These are phyloP conservation scores for Rhinogobio ventralis DNA, from an alignment of 2,797 vertebrate species.

Conservation along the genomic window DNA sequence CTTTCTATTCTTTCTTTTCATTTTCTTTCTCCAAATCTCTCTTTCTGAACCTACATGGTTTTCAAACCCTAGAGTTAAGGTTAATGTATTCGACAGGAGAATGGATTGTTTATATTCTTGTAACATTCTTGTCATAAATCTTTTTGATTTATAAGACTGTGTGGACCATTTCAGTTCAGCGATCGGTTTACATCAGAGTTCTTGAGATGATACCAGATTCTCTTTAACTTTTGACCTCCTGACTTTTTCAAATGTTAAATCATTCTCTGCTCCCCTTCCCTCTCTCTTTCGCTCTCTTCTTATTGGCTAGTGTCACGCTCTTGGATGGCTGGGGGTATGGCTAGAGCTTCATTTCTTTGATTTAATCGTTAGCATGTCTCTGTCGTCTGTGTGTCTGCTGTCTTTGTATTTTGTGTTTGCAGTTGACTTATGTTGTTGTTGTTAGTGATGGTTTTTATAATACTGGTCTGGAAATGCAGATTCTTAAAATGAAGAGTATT, in stretches of 20 bases:
- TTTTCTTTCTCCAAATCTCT: conserved; percentile 2
- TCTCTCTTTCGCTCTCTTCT: conserved; percentile 64
- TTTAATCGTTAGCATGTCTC: conserved; percentile 54
- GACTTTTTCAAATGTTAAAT: conserved; percentile 54
- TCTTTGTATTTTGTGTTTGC: conserved; percentile 34
- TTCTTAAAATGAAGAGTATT: neutral
- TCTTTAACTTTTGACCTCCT: conserved; percentile 49
- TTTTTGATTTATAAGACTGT: neutral
- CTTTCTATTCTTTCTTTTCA: conserved; percentile 62
- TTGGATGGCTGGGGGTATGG: conserved; percentile 92
- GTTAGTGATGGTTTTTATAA: conserved; percentile 19
- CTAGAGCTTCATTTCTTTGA: conserved; percentile 84
- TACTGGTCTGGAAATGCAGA: conserved; percentile 1
- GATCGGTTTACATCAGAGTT: conserved; percentile 1
- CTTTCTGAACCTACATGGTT: conserved; percentile 5
- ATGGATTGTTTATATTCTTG: neutral
- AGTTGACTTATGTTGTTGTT: conserved; percentile 26
- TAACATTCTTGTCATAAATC: neutral
- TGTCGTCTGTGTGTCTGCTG: conserved; percentile 40
- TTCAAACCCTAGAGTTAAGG: conserved; percentile 31
- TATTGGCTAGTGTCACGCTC: conserved; percentile 81
- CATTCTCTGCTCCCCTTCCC: conserved; percentile 57
- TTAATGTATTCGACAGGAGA: neutral
- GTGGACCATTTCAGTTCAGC: conserved; percentile 11
- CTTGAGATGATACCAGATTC: conserved; percentile 55